A percentile compares a stretch with the other conserved stretches of the same genome.
These are phyloP conservation scores for Dendrocincla tyrannina DNA, from an alignment of 2,797 vertebrate species.

Conservation along the genomic window DNA sequence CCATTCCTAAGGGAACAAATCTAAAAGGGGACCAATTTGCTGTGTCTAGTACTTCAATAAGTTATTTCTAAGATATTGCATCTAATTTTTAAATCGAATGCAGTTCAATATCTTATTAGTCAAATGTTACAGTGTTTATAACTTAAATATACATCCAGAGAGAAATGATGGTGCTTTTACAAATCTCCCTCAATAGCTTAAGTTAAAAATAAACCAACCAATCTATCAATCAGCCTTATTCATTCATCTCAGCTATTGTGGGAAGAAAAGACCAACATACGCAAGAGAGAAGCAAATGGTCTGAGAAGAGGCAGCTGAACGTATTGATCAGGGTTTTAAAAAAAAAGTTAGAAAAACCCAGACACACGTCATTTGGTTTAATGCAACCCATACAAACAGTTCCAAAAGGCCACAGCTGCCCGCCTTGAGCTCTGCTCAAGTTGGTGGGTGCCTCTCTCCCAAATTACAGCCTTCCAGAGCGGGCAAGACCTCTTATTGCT, in stretches of 20 bases:
- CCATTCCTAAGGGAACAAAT: not conserved
- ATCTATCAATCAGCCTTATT: conserved; percentile 58
- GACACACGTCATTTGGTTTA: conserved; percentile 59
- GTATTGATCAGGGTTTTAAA: conserved; percentile 52
- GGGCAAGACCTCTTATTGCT: not conserved
- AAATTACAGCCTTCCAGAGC: not conserved
- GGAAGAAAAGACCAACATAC: conserved; percentile 45
- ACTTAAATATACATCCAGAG: not conserved
- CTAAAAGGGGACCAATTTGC: not conserved
- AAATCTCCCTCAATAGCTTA: conserved; percentile 21
- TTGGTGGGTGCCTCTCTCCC: conserved; percentile 11
- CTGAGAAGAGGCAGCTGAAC: conserved; percentile 58
- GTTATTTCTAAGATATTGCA: not conserved
- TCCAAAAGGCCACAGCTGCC: conserved; percentile 67
- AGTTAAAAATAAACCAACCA: conserved; percentile 56
- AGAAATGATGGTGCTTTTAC: conserved; percentile 38
- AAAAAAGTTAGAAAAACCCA: conserved; percentile 42
- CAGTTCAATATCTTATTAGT: conserved; percentile 1
- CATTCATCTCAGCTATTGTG: conserved; percentile 56
- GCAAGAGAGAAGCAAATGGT: conserved; percentile 42
- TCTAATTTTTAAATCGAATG: not conserved
- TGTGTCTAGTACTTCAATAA: not conserved
- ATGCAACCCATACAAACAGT: conserved; percentile 45
- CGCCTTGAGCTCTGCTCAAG: not conserved
- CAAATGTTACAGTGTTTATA: not conserved